These are phyloP conservation scores for Cheilosia variabilis DNA, from an alignment of 2,888 invertebrate species.

Conservation along the genomic window DNA sequence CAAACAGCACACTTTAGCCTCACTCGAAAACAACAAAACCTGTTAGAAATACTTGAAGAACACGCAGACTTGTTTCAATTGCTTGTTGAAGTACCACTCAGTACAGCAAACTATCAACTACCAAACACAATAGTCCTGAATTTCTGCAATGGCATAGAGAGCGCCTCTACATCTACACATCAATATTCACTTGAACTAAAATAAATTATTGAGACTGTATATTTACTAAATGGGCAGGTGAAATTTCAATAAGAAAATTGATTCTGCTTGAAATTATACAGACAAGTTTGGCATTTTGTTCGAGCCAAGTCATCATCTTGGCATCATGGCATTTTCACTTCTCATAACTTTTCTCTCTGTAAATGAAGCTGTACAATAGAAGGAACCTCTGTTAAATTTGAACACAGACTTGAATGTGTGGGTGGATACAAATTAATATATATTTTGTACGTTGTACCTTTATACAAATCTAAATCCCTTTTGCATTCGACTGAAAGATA, in stretches of 20 bases:
- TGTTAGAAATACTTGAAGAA: conserved; percentile 13
- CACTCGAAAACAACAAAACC: conserved; percentile 21
- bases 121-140: conserved; percentile 27
- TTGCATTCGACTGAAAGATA: background rate
- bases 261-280: too few relatives aligned
- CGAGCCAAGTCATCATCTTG: too few relatives aligned
- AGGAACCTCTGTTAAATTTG: too few relatives aligned
- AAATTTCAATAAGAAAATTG: background rate
- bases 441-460: too few relatives aligned
- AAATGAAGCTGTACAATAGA: too few relatives aligned
- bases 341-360: too few relatives aligned
- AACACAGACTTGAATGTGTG: too few relatives aligned
- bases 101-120: conserved; percentile 32
- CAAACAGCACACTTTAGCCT: conserved; percentile 26
- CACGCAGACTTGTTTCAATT: conserved; percentile 41
- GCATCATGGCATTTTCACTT: too few relatives aligned
- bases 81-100: conserved; percentile 17
- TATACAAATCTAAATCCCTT: background rate
- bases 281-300: too few relatives aligned
- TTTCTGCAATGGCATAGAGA: conserved; percentile 7
- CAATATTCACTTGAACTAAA: conserved; percentile 17
- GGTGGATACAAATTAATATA: too few relatives aligned
- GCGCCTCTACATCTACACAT: background rate
- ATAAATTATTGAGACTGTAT: background rate
- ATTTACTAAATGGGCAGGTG: background rate